These are phyloP conservation scores for Periplaneta americana DNA, from an alignment of 1,140 invertebrate species.

Conservation along the genomic window DNA sequence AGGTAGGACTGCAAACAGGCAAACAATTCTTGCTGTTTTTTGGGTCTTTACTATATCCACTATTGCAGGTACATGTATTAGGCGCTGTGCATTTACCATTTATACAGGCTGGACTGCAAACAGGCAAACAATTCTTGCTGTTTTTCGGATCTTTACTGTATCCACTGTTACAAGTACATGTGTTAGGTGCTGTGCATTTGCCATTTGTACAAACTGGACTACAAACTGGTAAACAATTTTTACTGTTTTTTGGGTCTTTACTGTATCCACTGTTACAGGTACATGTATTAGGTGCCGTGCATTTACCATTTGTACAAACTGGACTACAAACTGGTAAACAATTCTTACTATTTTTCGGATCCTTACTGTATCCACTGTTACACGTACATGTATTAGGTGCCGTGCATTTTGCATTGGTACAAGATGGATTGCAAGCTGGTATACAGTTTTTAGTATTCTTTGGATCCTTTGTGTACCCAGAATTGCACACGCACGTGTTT, in stretches of 20 bases:
- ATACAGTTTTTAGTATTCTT: conserved; percentile 13
- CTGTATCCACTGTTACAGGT: conserved; percentile 19
- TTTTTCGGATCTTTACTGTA: conserved; percentile 18
- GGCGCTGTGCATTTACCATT: conserved; percentile 39
- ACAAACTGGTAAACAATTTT: conserved; percentile 50
- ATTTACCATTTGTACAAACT: conserved; percentile 23
- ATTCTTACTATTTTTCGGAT: not conserved
- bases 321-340: conserved; percentile 10
- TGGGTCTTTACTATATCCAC: conserved; percentile 29
- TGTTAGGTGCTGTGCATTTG: conserved; percentile 50
- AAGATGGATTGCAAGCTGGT: conserved; percentile 24
- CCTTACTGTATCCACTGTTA: not conserved
- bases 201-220: conserved; percentile 47
- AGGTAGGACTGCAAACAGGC: not conserved
- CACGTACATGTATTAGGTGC: conserved; percentile 11
- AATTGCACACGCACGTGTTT: conserved; percentile 30
- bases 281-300: conserved; percentile 15
- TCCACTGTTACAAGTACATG: conserved; percentile 39
- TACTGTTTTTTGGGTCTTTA: conserved; percentile 17
- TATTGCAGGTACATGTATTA: conserved; percentile 36
- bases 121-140: conserved; percentile 30
- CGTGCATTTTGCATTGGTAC: conserved; percentile 13
- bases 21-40: not conserved
- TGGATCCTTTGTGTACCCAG: conserved; percentile 18
- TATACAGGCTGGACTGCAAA: conserved; percentile 30